Conservation (phyloP, 1,140 invertebrate genomes). For the Drosophila guanche region DNA sequence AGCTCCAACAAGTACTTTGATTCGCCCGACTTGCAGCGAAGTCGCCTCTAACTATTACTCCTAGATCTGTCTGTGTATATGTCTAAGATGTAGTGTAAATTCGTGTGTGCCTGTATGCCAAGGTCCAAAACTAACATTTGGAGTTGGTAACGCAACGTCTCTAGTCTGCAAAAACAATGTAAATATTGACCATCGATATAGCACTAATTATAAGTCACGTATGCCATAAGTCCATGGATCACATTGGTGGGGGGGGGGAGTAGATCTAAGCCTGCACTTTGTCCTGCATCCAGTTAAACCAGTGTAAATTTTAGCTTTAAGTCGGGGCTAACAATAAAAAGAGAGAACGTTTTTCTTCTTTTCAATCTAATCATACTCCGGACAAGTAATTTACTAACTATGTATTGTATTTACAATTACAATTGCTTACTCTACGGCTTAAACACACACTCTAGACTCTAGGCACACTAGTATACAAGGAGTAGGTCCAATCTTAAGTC, state of each 20-base stretch:
- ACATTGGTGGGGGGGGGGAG: slow-evolving; percentile 3
- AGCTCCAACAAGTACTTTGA: slow-evolving; percentile 79
- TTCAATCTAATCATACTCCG: slow-evolving; percentile 44
- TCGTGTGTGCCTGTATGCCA: slow-evolving; percentile 47
- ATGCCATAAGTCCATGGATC: slow-evolving; percentile 10
- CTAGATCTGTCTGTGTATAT: slow-evolving; percentile 5
- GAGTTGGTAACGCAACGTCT: slow-evolving; percentile 58
- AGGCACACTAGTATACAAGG: slow-evolving; percentile 29
- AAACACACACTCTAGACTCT: slow-evolving; percentile 1
- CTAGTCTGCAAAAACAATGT: slow-evolving; percentile 71
- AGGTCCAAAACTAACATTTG: not conserved
- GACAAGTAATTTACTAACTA: slow-evolving; percentile 48
- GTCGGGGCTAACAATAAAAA: slow-evolving; percentile 28
- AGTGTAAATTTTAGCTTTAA: slow-evolving; percentile 30
- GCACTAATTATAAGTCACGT: slow-evolving; percentile 55
- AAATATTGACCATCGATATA: slow-evolving; percentile 80
- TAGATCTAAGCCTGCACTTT: slow-evolving; percentile 2
- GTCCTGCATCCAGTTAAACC: slow-evolving; percentile 9
- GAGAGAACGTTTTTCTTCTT: slow-evolving; percentile 17
- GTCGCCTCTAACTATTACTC: slow-evolving; percentile 31
- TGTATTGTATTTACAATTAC: slow-evolving; percentile 54
- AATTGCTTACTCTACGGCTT: slow-evolving; percentile 50
- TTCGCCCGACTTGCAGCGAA: slow-evolving; percentile 63
- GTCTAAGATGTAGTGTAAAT: slow-evolving; percentile 13
- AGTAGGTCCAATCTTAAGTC: slow-evolving; percentile 45